Base-by-base conservation (phyloP, 1,140 invertebrate genomes). In the Musca vetustissima region DNA sequence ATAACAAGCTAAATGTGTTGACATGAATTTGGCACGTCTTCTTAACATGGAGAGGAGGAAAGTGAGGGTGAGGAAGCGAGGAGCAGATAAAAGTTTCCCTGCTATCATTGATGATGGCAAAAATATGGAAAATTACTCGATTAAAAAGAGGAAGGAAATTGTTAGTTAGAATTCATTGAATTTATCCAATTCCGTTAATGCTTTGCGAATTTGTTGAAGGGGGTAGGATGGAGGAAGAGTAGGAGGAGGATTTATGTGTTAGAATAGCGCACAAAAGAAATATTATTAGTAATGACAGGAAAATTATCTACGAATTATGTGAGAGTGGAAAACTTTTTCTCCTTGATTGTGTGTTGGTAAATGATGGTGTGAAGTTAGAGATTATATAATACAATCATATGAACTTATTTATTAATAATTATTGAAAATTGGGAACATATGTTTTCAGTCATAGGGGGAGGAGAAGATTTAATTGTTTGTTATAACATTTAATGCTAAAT, bases 1-100 rank as follows among this genome's bases (percentile, higher is more conserved):
- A 59, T 59, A 59, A 59, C 55, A 59, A 59, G 55, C 55, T 59
- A 59, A 59, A 59, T 59, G 55, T 59, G 55, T 59, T 59, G 55
- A 59, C 55, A 59, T n/a, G 25, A 15, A 36, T 59, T 36, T 59
- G 4, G 4, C 8, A 28, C 28, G 28, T 28, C 8, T 28, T 28
- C 3, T 8, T 2, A 15, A 59, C 21, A 55, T 9, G 22, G 13
- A 25, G 19, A 57, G 1, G 4, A 28, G 3, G 2, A 8, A 59
- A 59, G 28, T 28, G n/a, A n/a, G 13, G 21, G 25, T 6, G 11
- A 25, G 24, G 17, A 59, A 59, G 8, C 11, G 11, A 49, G 25
- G 53, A 57, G 28, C 28, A 28, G 8, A 8, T 28, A 4, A 4
- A 28, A 4, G 3, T 28, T 28, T 28, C 28, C 28, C 8, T n/a